Conservation (phyloP, 2,797 vertebrate species). For the Eupleurogrammus muticus region DNA sequence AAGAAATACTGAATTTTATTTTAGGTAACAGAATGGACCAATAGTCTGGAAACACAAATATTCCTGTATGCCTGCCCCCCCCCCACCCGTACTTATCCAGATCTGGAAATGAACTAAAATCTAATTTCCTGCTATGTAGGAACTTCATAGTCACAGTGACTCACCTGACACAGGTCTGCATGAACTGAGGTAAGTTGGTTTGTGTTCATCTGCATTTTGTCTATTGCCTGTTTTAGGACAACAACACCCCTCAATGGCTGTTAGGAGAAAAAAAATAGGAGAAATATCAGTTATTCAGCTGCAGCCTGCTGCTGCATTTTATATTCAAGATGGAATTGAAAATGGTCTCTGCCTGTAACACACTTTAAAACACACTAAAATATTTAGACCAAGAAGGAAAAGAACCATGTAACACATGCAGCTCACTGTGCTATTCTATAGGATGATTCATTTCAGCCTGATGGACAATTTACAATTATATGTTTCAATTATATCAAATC, state of each 20-base stretch:
- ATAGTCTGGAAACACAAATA: too few species aligned
- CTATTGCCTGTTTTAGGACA: slow-evolving; percentile 98
- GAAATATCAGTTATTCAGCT: slow-evolving; percentile 6
- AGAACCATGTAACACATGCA: slow-evolving; percentile 6
- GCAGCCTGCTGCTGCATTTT: not conserved
- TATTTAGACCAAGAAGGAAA: slow-evolving; percentile 41
- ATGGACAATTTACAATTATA: not conserved
- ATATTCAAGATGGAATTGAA: slow-evolving; percentile 1
- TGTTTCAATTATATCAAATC: not conserved
- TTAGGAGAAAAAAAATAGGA: slow-evolving; percentile 41
- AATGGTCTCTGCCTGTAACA: not conserved
- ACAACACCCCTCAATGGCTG: slow-evolving; percentile 97
- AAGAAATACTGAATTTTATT: too few species aligned
- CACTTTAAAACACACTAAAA: slow-evolving; percentile 56
- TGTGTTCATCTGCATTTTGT: slow-evolving; percentile 99
- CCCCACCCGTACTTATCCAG: too few species aligned
- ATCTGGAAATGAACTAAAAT: too few species aligned
- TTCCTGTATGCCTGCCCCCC: too few species aligned
- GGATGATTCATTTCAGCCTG: slow-evolving; percentile 23
- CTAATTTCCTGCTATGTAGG: too few species aligned
- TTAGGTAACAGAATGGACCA: too few species aligned
- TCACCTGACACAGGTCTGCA: slow-evolving; percentile 98
- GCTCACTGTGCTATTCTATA: not conserved
- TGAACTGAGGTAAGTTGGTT: slow-evolving; percentile 99
- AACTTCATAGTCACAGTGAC: slow-evolving; percentile 33